phyloP scores from a whole-genome alignment of 2,888 invertebrate species.

The Oxycera nigricornis region DNA sequence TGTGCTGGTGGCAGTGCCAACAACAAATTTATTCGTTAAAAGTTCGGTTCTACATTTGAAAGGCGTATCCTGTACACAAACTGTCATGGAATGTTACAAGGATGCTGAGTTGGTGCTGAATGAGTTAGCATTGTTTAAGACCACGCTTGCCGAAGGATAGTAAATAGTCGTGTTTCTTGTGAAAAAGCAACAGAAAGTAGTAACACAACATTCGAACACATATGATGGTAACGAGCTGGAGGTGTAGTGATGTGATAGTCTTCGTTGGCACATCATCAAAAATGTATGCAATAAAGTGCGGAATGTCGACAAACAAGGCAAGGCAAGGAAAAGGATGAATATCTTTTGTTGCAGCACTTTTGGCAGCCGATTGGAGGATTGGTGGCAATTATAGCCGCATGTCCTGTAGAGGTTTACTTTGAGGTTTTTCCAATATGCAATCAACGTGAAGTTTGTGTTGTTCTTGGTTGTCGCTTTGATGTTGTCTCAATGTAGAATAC shows the following conservation, averaged over 20 bases:
- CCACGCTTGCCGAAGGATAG: background rate
- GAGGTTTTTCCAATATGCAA: no score
- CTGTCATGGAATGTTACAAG: background rate
- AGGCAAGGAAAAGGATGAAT: background rate
- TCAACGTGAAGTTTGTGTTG: no score
- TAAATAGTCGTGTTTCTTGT: background rate
- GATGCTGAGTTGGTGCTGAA: background rate
- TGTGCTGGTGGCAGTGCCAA: background rate
- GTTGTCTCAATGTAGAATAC: no score
- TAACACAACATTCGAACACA: background rate
- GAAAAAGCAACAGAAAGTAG: background rate
- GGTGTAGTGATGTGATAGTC: background rate
- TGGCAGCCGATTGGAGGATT: background rate
- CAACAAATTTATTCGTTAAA: slow-evolving; percentile 22
- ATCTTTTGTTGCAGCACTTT: background rate
- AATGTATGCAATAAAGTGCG: slow-evolving; percentile 22
- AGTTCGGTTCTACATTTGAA: slow-evolving; percentile 18
- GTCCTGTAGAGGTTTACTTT: background rate
- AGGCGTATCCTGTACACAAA: slow-evolving; percentile 8
- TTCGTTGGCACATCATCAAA: slow-evolving; percentile 28
- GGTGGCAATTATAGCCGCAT: background rate
- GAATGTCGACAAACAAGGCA: slow-evolving; percentile 17
- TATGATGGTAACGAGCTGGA: background rate
- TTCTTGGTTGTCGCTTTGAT: no score
- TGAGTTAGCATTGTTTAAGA: slow-evolving; percentile 12